These are phyloP conservation scores for Penaeus monodon DNA, from an alignment of 2,888 invertebrate genomes.

Conservation along the genomic window DNA sequence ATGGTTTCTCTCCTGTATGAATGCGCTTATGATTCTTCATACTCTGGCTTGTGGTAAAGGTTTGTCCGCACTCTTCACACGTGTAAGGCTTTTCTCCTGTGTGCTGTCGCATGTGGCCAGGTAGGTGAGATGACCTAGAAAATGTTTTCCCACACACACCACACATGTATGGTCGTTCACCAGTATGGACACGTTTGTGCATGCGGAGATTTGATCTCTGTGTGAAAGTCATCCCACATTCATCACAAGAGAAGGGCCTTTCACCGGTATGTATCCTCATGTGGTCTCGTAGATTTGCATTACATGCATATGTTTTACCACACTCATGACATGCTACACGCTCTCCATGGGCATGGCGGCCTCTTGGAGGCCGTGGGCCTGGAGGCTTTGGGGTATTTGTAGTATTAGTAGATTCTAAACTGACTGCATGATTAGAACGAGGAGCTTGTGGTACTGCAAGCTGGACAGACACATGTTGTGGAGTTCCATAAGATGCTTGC, in stretches of 20 bases:
- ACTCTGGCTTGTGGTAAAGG: slow-evolving; percentile 64
- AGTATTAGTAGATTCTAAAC: slow-evolving; percentile 7
- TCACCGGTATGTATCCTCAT: slow-evolving; percentile 65
- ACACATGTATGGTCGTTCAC: slow-evolving; percentile 81
- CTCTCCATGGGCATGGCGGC: slow-evolving; percentile 47
- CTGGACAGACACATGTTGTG: slow-evolving; percentile 46
- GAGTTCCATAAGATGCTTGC: slow-evolving; percentile 38
- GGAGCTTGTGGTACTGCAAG: slow-evolving; percentile 43
- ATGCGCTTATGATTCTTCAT: slow-evolving; percentile 65
- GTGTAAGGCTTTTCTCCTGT: slow-evolving; percentile 57
- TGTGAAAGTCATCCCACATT: slow-evolving; percentile 64
- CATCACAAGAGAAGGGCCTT: slow-evolving; percentile 62
- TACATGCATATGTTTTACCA: slow-evolving; percentile 63
- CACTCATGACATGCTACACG: slow-evolving; percentile 54
- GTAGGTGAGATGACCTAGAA: slow-evolving; percentile 69
- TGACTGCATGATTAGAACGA: slow-evolving; percentile 10
- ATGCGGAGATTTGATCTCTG: slow-evolving; percentile 73
- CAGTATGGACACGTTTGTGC: slow-evolving; percentile 82
- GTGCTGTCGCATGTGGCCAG: slow-evolving; percentile 61
- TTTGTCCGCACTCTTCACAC: slow-evolving; percentile 60
- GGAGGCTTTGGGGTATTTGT: slow-evolving; percentile 12
- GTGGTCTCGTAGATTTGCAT: slow-evolving; percentile 65
- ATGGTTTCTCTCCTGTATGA: slow-evolving; percentile 64
- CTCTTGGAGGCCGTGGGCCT: slow-evolving; percentile 26
- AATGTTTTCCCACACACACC: slow-evolving; percentile 80